Conservation (phyloP, 1,140 invertebrate genomes). For the Caerostris extrusa region DNA sequence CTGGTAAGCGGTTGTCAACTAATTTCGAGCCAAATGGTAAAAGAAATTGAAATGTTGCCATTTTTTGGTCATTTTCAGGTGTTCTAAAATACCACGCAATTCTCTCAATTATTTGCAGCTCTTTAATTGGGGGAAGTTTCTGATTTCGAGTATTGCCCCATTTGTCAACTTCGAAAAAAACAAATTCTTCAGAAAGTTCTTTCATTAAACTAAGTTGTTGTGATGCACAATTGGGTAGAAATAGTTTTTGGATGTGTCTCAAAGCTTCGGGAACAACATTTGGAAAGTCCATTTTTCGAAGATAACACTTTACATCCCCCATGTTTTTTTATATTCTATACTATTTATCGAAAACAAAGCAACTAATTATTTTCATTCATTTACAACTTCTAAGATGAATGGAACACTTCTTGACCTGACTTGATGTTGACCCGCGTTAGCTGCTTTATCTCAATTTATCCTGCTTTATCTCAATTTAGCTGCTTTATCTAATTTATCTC, state of each 20-base stretch:
- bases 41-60: conserved; percentile 73
- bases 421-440: too few species aligned
- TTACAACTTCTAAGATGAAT: too few species aligned
- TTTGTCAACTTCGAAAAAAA: conserved; percentile 74
- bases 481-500: too few species aligned
- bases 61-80: conserved; percentile 69
- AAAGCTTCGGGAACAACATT: conserved; percentile 67
- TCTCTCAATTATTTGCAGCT: conserved; percentile 67
- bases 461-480: too few species aligned
- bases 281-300: conserved; percentile 74
- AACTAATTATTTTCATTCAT: too few species aligned
- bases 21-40: conserved; percentile 70
- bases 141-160: conserved; percentile 72
- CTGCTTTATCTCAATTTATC: too few species aligned
- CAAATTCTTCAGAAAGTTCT: conserved; percentile 74
- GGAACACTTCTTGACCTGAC: too few species aligned
- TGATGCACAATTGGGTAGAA: conserved; percentile 67
- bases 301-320: conserved; percentile 73
- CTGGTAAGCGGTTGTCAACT: conserved; percentile 62
- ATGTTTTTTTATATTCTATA: not conserved
- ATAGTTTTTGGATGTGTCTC: conserved; percentile 73
- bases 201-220: conserved; percentile 71
- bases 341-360: not conserved
- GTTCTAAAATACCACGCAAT: conserved; percentile 67
- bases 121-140: conserved; percentile 72